Percentiles rank a stretch among this genome's conserved stretches.
Evolutionary conservation across 2,797 vertebrate genomes (phyloP).

Genomic region (Oreochromis grahami): DNA sequence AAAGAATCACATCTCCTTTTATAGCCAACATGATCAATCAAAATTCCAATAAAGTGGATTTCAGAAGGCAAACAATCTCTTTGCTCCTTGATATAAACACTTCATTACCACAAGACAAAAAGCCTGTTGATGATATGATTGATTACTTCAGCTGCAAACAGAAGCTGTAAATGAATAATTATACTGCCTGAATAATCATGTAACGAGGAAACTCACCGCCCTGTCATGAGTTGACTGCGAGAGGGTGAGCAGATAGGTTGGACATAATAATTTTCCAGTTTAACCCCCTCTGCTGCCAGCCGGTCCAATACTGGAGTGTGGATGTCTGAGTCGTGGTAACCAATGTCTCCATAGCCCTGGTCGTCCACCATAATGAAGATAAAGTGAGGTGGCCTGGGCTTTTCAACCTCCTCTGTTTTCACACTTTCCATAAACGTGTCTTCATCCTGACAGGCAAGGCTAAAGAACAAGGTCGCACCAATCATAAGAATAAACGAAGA

Average conservation of each 20-base stretch:
- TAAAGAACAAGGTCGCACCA: constrained; percentile 67
- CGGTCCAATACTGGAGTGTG: constrained; percentile 85
- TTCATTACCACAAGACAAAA: background rate
- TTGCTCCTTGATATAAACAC: background rate
- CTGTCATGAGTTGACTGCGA: constrained; percentile 93
- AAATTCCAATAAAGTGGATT: background rate
- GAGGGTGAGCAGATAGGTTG: constrained; percentile 96
- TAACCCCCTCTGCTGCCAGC: constrained; percentile 88
- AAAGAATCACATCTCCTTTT: background rate
- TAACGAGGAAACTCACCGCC: constrained; percentile 80
- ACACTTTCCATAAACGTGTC: background rate
- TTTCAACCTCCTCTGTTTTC: background rate
- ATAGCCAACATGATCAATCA: background rate
- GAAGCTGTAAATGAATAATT: background rate
- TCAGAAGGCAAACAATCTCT: background rate
- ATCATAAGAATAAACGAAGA: constrained; percentile 67
- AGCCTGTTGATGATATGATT: background rate
- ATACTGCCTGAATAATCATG: background rate
- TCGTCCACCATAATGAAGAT: constrained; percentile 93
- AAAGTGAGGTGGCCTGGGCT: constrained; percentile 78
- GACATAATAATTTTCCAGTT: constrained; percentile 96
- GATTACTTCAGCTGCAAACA: background rate
- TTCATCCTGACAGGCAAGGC: constrained; percentile 69
- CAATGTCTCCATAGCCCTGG: constrained; percentile 91
- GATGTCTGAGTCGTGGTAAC: constrained; percentile 93